A percentile compares a stretch with the other conserved stretches of the same genome.
Conservation (phyloP, 2,797 vertebrate species). For the Alectoris magna region DNA sequence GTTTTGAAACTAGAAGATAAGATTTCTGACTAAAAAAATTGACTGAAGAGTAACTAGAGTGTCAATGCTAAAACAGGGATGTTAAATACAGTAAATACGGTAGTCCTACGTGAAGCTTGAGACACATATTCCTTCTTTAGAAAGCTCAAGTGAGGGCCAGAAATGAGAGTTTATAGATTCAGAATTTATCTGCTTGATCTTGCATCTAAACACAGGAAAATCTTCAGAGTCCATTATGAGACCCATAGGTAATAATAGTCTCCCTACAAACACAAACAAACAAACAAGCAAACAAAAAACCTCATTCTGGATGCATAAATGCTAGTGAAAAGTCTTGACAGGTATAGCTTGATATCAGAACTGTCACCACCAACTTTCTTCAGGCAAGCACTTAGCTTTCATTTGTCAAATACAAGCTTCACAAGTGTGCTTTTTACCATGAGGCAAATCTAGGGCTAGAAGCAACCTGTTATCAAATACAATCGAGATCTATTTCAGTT, state of each 20-base stretch:
- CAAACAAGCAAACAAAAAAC: not conserved
- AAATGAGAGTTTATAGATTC: not conserved
- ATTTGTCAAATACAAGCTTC: not conserved
- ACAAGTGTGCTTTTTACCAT: not conserved
- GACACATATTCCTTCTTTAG: not conserved
- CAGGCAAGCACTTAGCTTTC: not conserved
- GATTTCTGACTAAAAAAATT: not conserved
- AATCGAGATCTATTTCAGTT: not conserved
- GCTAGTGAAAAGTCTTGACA: conserved; percentile 1
- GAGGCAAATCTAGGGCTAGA: not conserved
- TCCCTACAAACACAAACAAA: not conserved
- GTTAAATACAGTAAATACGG: not conserved
- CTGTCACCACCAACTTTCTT: not conserved
- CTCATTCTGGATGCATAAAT: not conserved
- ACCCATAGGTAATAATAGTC: not conserved
- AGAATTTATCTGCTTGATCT: not conserved
- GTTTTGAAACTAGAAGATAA: not conserved
- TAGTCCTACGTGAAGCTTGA: not conserved
- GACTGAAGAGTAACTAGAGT: not conserved
- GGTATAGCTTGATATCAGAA: not conserved
- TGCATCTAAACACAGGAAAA: not conserved
- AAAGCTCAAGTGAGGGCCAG: not conserved
- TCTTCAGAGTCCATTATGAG: not conserved
- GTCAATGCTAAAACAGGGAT: not conserved
- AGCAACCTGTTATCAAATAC: not conserved